Base-by-base conservation (phyloP, 1,140 invertebrate species). In the Drosophila tristis region DNA sequence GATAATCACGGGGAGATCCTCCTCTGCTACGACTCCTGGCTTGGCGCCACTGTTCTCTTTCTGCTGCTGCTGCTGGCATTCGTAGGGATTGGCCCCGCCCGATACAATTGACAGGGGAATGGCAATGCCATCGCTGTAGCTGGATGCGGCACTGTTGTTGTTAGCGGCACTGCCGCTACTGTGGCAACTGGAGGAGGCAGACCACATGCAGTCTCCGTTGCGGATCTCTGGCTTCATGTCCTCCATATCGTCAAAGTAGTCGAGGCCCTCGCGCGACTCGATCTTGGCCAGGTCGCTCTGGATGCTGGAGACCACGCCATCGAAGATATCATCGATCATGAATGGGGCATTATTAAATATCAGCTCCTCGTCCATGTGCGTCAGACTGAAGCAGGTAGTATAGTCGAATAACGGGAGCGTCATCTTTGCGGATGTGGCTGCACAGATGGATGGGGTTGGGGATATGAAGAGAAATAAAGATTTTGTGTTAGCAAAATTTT, bases 171-270 rank as follows among this genome's bases (percentile, higher is more conserved):
- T 57, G 2, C 43, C 31, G 11, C 42, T 63, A 25, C 15, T 56
- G 15, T 16, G 26, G 47, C 57, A 57, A 35, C 15, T 56, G 8
- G 54, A 20, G 8, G 42, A 43, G 0, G 56, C 50, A 0, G 84
- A 58, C 90, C 90, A 91, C 90, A 91, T 91, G 43, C 68, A 78
- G 48, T 91, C 81, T 0, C 7, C 63, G 16, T 84, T 80, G 7
- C 80, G 72, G 43, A 91, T 64, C 39, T 78, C 75, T 7, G 65
- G 48, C 47, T 90, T 89, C 0, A 53, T 29, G 35, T 79, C 84
- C 9, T 54, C 31, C 7, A 59, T 25, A n/a, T 50, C 39, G 11
- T 1, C 11, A 0, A 8, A 13, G 25, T 23, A 13, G 6, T 6
- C 0, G 5, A 62, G 23, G 0, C 1, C 2, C 0, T 20, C 5